Percentiles rank a stretch among this genome's conserved stretches.
Conservation (phyloP, 2,113 vertebrate genomes). For the Nannobrachium achirus region DNA sequence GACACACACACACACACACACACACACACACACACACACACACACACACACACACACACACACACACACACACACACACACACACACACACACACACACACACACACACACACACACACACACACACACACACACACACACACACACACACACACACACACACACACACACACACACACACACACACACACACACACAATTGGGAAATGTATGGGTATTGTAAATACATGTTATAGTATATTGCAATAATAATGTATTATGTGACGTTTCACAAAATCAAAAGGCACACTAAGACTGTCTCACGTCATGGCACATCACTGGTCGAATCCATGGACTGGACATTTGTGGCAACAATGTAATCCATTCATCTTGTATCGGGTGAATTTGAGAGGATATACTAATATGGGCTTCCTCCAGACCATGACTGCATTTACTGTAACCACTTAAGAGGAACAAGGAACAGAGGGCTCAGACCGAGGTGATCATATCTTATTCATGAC, state of each 20-base stretch:
- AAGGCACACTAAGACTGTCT: too few species aligned
- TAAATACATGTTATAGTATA: too few species aligned
- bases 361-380: too few species aligned
- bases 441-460: not conserved
- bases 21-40: slow-evolving; percentile 5
- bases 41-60: slow-evolving; percentile 1
- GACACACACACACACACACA: not conserved
- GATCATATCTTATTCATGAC: slow-evolving; percentile 54
- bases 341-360: too few species aligned
- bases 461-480: slow-evolving; percentile 19
- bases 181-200: not conserved
- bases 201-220: not conserved
- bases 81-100: not conserved
- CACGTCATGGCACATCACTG: too few species aligned
- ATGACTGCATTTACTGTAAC: not conserved
- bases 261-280: too few species aligned
- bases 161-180: not conserved
- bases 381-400: too few species aligned
- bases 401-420: not conserved
- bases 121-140: not conserved
- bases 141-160: slow-evolving; percentile 4
- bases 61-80: not conserved
- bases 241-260: too few species aligned
- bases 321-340: too few species aligned
- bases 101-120: not conserved